Evolutionary conservation across 2,888 invertebrate genomes (phyloP), one percentile per base, ranked within the genome.

Genomic region (Tinea pellionella): DNA sequence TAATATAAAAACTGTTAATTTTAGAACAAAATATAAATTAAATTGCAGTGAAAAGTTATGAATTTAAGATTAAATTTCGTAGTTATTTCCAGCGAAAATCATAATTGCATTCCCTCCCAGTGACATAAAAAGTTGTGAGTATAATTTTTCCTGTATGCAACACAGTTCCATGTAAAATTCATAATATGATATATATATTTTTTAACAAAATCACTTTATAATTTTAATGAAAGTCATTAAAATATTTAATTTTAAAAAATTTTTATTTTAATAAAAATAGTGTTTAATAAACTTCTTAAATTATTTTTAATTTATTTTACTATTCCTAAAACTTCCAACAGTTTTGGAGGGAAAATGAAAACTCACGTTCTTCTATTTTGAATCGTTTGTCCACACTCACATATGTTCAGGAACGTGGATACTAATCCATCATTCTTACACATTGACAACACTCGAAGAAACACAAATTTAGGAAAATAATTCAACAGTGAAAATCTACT

Each of bases 11-110:
- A n/a, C n/a, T n/a, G 53, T 16, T 57, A 62, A 60, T 56, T 12
- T 60, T 11, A 62, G 9, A 6, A 47, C 47, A 47, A 60, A 63
- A 62, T 59, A 62, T 53, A 62, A 64, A 63, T 62, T 59, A 32
- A 42, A 61, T 60, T 29, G 61, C 19, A 59, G 59, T 58, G 59
- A 51, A 62, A 62, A 61, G 60, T 58, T 53, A 58, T 42, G 58
- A 60, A 60, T 55, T 53, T 55, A 55, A 60, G 15, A 56, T 56
- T 2, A 18, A 18, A 16, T 24, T 60, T 24, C 16, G 51, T 11
- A 60, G 47, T 60, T 60, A 60, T 43, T 18, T 51, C 30, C 47
- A 29, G 51, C 29, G 47, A 60, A 30, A 60, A 47, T 47, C 47
- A 47, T 47, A 47, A 47, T 47, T 47, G 47, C 47, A 9, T 47